These are phyloP conservation scores for Deilephila elpenor DNA, from an alignment of 2,888 invertebrate genomes.

Conservation along the genomic window DNA sequence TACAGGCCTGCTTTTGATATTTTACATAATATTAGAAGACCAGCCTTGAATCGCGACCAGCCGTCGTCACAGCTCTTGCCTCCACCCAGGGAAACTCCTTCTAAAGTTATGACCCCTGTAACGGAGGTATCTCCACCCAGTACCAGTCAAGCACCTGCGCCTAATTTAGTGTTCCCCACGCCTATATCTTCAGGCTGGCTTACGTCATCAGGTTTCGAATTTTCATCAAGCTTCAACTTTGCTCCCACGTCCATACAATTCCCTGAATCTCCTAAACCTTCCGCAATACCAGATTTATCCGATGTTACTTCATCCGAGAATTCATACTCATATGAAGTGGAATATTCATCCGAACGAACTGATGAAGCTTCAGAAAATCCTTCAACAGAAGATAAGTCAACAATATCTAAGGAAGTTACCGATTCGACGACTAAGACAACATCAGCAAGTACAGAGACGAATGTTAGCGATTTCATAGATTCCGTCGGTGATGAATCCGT, in stretches of 20 bases:
- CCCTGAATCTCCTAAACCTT: conserved; percentile 55
- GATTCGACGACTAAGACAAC: conserved; percentile 49
- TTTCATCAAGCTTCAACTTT: conserved; percentile 74
- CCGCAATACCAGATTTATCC: conserved; percentile 48
- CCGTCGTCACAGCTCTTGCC: conserved; percentile 74
- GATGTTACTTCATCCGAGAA: conserved; percentile 57
- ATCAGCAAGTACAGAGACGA: conserved; percentile 46
- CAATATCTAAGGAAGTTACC: conserved; percentile 51
- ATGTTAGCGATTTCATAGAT: conserved; percentile 48
- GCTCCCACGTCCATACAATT: conserved; percentile 68
- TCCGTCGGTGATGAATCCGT: conserved; percentile 56
- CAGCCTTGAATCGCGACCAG: conserved; percentile 66
- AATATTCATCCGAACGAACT: conserved; percentile 60
- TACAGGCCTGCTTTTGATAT: conserved; percentile 73
- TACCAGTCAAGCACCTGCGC: conserved; percentile 46
- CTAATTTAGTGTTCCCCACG: conserved; percentile 74
- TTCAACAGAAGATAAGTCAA: conserved; percentile 46
- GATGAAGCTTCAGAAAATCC: conserved; percentile 58
- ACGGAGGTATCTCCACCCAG: conserved; percentile 53
- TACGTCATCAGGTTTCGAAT: conserved; percentile 75
- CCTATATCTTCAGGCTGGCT: conserved; percentile 76
- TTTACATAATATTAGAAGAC: conserved; percentile 70
- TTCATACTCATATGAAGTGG: conserved; percentile 62
- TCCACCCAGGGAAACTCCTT: conserved; percentile 66
- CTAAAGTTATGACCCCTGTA: conserved; percentile 50